Evolutionary conservation across 2,113 vertebrate species (phyloP).

Genomic region (Pelobates fuscus): DNA sequence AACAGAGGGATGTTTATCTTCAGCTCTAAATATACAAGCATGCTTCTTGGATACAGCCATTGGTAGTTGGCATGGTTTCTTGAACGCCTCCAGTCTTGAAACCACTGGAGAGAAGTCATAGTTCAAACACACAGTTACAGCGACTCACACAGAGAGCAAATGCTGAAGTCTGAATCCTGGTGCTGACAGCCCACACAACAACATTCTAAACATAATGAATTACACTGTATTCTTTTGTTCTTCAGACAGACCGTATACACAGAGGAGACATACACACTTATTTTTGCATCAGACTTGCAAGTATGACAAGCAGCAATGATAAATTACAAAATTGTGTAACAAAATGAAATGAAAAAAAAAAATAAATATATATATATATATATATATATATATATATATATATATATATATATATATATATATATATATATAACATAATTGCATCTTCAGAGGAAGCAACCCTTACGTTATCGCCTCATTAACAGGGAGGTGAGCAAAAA

Average conservation of each 20-base stretch:
- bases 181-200: neutral
- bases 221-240: conserved; percentile 1
- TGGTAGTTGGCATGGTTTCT: conserved; percentile 41
- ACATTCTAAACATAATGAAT: conserved; percentile 2
- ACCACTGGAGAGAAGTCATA: conserved; percentile 19
- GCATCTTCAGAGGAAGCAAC: no score
- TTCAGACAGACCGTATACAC: neutral
- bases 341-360: no score
- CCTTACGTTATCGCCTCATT: no score
- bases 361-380: no score
- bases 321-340: no score
- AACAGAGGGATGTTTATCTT: conserved; percentile 12
- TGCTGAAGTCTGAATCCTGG: neutral
- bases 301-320: no score
- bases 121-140: conserved; percentile 5
- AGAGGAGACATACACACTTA: no score
- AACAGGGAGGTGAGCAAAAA: no score
- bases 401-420: no score
- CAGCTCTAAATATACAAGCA: neutral
- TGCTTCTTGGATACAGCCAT: neutral
- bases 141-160: conserved; percentile 20
- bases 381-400: no score
- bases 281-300: no score
- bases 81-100: neutral
- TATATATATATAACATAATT: no score